Evolutionary conservation across 2,113 vertebrate genomes (phyloP).

Genomic region (Phaethornis superciliosus): DNA sequence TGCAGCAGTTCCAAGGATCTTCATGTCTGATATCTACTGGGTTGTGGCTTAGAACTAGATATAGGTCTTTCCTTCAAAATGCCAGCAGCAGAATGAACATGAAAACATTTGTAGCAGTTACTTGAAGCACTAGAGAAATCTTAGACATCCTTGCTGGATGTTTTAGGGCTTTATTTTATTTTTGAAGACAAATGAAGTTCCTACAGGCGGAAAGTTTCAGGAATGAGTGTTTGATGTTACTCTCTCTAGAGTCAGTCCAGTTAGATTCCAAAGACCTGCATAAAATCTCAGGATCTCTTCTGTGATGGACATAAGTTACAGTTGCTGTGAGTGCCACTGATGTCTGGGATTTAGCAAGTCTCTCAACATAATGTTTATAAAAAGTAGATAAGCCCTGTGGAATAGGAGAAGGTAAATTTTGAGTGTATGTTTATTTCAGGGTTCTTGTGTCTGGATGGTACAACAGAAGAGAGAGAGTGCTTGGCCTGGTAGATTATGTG

Average conservation of each 20-base stretch:
- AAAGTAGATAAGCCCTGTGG: neutral
- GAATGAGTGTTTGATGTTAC: neutral
- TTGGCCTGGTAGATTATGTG: neutral
- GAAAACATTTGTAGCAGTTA: neutral
- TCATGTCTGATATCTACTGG: neutral
- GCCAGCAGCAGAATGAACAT: neutral
- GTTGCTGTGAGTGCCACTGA: neutral
- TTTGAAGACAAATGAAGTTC: neutral
- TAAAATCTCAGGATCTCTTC: neutral
- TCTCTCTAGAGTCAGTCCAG: neutral
- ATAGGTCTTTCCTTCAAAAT: neutral
- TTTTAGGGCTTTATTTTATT: neutral
- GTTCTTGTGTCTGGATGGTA: neutral
- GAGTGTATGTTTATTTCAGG: neutral
- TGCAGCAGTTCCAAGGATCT: neutral
- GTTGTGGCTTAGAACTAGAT: neutral
- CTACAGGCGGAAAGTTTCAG: neutral
- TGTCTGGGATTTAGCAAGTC: neutral
- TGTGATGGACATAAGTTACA: accelerated
- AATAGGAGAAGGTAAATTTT: neutral
- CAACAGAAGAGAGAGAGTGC: neutral
- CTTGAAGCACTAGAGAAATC: neutral
- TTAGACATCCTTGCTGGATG: neutral
- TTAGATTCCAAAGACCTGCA: neutral
- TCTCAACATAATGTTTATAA: neutral